Percentiles rank a stretch among this genome's conserved stretches.
Conservation (phyloP, 2,113 vertebrate genomes). For the Pteropus alecto region DNA sequence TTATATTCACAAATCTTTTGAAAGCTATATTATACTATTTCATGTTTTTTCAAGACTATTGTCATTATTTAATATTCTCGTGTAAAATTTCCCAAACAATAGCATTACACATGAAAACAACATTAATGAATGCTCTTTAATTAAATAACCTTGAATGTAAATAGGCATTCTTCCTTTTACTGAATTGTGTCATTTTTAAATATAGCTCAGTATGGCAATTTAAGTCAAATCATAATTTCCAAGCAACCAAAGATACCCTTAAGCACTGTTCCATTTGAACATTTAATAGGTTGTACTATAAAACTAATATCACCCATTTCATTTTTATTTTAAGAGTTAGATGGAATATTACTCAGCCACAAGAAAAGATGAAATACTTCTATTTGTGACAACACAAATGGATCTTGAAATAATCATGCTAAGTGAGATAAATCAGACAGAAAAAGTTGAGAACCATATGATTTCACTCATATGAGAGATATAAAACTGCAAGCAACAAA, state of each 20-base stretch:
- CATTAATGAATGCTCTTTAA: constrained; percentile 58
- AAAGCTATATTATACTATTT: not conserved
- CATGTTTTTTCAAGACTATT: not conserved
- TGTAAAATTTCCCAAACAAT: not conserved
- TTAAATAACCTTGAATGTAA: constrained; percentile 66
- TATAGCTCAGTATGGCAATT: not conserved
- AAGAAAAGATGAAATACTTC: too few species aligned
- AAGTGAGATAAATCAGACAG: too few species aligned
- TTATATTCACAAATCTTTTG: not conserved
- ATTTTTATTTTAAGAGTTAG: constrained; percentile 62
- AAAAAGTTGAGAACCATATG: too few species aligned
- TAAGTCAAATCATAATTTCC: constrained; percentile 70
- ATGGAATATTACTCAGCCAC: too few species aligned
- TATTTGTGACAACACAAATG: too few species aligned
- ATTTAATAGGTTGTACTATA: constrained; percentile 67
- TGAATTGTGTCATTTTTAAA: constrained; percentile 37
- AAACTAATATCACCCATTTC: constrained; percentile 58
- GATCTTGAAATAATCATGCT: too few species aligned
- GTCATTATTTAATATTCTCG: not conserved
- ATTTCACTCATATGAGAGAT: too few species aligned
- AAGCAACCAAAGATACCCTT: constrained; percentile 69
- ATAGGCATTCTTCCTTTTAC: constrained; percentile 61
- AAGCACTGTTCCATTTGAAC: constrained; percentile 67
- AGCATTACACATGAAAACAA: not conserved
- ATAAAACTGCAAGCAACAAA: too few species aligned